Evolutionary conservation across 2,888 invertebrate genomes (phyloP), one percentile per base, ranked within the genome.

Genomic region (Piscicola geometra): DNA sequence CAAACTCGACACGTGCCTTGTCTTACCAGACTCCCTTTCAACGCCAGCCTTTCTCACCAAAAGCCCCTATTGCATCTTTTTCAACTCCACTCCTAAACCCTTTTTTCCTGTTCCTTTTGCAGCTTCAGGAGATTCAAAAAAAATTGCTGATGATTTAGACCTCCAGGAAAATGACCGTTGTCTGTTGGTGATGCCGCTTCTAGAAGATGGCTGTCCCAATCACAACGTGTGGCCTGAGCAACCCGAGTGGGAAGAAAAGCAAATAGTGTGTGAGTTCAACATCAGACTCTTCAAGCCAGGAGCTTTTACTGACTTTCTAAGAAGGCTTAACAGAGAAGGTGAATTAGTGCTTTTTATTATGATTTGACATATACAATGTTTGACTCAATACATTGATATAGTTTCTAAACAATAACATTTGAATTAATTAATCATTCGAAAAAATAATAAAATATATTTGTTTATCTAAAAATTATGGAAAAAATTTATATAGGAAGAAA

Each of bases 231-330:
- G 80, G 80, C 79, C 80, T 30, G 80, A 80, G 71, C 71, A 80
- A 47, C 80, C 80, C 0, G 80, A 80, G 74, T 80, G 80, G 80
- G 80, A 80, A 67, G 80, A 80, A 76, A 80, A 78, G 67, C 80
- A 80, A 77, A 77, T 80, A 15, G 78, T 80, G 1, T 80, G 79
- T 64, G 80, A 80, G 72, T 79, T 80, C 56, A 64, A 33, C 3
- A 35, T 80, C 18, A 76, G 79, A 32, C 36, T 68, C 5, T 70
- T 78, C 9, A 79, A 78, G 67, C 78, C 79, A 18, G 75, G 79
- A 30, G 64, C 80, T 69, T 80, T 80, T 77, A 78, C 75, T 25
- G 80, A 80, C 56, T 73, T 80, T 30, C 75, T 80, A 36, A 67
- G 79, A 50, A 71, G 77, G 50, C 64, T 80, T 71, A 79, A 77